Evolutionary conservation across 2,888 invertebrate species (phyloP), one percentile per base, ranked within the genome.

Genomic region (Agrochola circellaris): DNA sequence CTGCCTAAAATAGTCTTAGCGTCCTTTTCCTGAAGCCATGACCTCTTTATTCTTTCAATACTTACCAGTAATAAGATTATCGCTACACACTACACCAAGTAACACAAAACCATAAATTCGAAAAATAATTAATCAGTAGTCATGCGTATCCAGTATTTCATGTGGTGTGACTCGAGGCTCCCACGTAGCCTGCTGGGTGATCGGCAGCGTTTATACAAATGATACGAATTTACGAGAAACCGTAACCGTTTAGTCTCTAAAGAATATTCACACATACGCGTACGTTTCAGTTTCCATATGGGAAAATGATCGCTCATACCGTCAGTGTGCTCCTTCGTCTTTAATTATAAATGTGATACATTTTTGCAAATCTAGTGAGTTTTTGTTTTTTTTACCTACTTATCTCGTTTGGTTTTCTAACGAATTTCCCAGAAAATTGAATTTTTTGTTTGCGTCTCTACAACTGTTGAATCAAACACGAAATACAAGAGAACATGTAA

Each of bases 171-270:
- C 20, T 62, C 84, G 84, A 73, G 83, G 79, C 84, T 73, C 61
- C 66, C 72, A 64, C 74, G 87, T 34, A 51, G 72, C 62, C 71
- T 64, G 74, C 67, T 64, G 71, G 68, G 72, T 67, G 81, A 84
- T 78, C 76, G 70, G 87, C 83, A 80, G 83, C 91, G 89, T 92
- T 92, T 92, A 93, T 81, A 87, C 89, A 91, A 93, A 93, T 93
- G 92, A 93, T 93, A 93, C 92, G 82, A 91, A 90, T 93, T 92
- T 88, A 90, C 87, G 64, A 79, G 84, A 84, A 88, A 89, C 90
- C 78, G 72, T 81, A 88, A 90, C 88, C 87, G 84, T 89, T 90
- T 85, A 90, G 90, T 91, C 90, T 81, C 85, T 89, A 85, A 72
- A 75, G 75, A 82, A 76, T 78, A 87, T 89, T 88, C 84, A 84